These are phyloP conservation scores for Lysiphlebus fabarum DNA, from an alignment of 1,140 invertebrate genomes.

Conservation along the genomic window DNA sequence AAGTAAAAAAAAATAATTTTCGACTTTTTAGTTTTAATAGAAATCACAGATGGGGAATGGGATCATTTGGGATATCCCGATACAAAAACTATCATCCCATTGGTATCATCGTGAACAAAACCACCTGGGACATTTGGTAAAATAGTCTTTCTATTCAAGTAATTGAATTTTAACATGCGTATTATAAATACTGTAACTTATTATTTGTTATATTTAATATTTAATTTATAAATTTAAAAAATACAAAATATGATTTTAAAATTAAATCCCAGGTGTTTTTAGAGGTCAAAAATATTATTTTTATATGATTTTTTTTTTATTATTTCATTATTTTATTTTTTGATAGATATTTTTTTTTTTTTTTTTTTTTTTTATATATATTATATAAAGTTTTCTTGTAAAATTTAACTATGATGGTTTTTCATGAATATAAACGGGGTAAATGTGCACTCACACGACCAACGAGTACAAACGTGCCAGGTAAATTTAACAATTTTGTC, in stretches of 20 bases:
- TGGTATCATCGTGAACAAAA: no score
- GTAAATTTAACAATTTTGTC: no score
- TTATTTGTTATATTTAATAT: background rate
- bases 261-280: background rate
- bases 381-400: background rate
- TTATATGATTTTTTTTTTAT: background rate
- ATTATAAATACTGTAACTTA: background rate
- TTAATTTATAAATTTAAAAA: background rate
- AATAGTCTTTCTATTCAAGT: background rate
- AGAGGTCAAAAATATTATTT: background rate
- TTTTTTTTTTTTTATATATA: background rate
- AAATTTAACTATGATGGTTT: background rate
- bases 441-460: background rate
- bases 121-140: background rate
- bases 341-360: background rate
- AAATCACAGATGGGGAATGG: no score
- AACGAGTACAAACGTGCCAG: no score
- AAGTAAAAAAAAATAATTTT: no score
- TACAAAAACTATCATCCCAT: no score
- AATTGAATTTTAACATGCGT: constrained; percentile 9
- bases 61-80: no score
- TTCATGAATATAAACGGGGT: constrained; percentile 2
- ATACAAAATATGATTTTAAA: background rate
- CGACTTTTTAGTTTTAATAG: no score
- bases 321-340: background rate